Conservation (phyloP, 1,140 invertebrate genomes). For the Choristoneura fumiferana region DNA sequence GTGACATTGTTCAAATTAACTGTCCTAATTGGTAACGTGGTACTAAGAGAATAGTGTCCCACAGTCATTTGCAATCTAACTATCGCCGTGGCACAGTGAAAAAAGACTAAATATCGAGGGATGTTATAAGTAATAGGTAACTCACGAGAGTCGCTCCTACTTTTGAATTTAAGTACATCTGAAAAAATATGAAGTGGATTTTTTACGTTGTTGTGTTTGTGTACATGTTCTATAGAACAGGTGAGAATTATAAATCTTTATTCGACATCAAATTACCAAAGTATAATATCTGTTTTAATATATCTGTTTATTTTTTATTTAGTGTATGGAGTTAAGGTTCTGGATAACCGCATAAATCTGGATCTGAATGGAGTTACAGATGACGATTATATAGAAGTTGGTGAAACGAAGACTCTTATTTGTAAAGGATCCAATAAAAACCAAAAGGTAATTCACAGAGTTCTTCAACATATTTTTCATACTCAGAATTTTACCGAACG, state of each 20-base stretch:
- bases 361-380: slow-evolving; percentile 10
- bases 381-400: slow-evolving; percentile 36
- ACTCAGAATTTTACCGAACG: too few relatives aligned
- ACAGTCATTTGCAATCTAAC: slow-evolving; percentile 1
- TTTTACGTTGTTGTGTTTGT: slow-evolving; percentile 54
- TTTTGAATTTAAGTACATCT: neutral
- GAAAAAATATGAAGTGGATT: slow-evolving; percentile 54
- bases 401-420: slow-evolving; percentile 39
- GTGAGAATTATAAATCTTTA: slow-evolving; percentile 28
- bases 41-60: neutral
- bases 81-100: neutral
- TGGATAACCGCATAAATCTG: slow-evolving; percentile 34
- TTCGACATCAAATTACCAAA: neutral
- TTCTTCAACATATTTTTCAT: too few relatives aligned
- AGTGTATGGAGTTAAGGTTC: slow-evolving; percentile 40
- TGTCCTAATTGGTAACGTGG: neutral
- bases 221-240: slow-evolving; percentile 55
- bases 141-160: too few relatives aligned
- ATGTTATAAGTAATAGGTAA: slow-evolving; percentile 7
- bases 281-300: slow-evolving; percentile 3
- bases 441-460: slow-evolving; percentile 42
- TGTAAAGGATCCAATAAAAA: slow-evolving; percentile 49
- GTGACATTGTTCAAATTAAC: slow-evolving; percentile 8
- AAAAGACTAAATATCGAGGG: neutral
- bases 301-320: slow-evolving; percentile 23